These are phyloP conservation scores for rat (Rattus norvegicus) DNA, from an alignment of 2,113 vertebrate species.

Conservation along the genomic window GRCr8 NC_086039.1:150804501-150805000, in stretches of 20 bases:
- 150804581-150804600: background rate
- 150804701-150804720: background rate
- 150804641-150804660: background rate
- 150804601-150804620: background rate
- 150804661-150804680: background rate
- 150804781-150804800: no score
- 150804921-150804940: background rate
- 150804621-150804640: background rate
- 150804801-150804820: background rate
- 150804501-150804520: background rate
- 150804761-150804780: conserved; percentile 27
- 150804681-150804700: background rate
- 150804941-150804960: background rate
- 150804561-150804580: background rate
- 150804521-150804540: background rate
- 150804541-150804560: background rate
- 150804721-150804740: background rate
- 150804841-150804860: background rate
- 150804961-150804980: background rate
- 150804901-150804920: background rate
- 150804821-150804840: conserved; percentile 16
- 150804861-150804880: background rate
- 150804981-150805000: no score
- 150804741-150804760: background rate
- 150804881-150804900: background rate